Base-by-base conservation (phyloP, 1,140 invertebrate species). In the Aphis gossypii region DNA sequence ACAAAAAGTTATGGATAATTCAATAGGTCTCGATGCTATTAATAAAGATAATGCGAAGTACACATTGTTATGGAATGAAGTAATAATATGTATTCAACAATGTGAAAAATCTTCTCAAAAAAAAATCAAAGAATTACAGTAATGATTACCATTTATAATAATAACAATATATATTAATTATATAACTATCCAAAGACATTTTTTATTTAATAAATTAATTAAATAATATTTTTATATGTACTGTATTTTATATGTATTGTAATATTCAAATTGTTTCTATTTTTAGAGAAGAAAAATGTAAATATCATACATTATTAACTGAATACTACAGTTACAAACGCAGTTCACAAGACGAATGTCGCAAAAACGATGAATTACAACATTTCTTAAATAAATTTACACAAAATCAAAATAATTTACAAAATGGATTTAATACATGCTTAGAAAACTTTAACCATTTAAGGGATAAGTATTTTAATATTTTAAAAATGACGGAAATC, bases 1-100 rank as follows among this genome's bases (percentile, higher is more conserved):
- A 84, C 92, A 93, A 93, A 93, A 54, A 93, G 38, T 93, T 41
- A 93, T 86, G 92, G 92, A 93, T 6, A 84, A 14, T 68, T 86
- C 92, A 38, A 93, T 51, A 84, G 38, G 84, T 60, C 92, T 93
- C 44, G 92, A 93, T 86, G 23, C 82, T 44, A 41, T 93, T 41
- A 93, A 93, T 86, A 30, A 7, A 54, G 92, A 93, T 41, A 93
- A 56, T 56, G 23, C 25, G 2, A 86, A 93, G 41, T 86, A 86
- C 23, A 68, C 82, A 30, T 93, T 93, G n/a, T 83, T 93, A 21
- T 93, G 92, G 92, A 93, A 93, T 54, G 92, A 54, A 18, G 82
- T 93, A 44, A 44, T 93, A 41, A 93, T 54, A 41, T 44, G 14
- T 54, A 93, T 93, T 86, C 25, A 93, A 86, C 92, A 93, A 41